A percentile compares a stretch with the other conserved stretches of the same genome.
These are phyloP conservation scores for Pristionchus pacificus DNA, from an alignment of 1,140 invertebrate genomes.

Conservation along the genomic window DNA sequence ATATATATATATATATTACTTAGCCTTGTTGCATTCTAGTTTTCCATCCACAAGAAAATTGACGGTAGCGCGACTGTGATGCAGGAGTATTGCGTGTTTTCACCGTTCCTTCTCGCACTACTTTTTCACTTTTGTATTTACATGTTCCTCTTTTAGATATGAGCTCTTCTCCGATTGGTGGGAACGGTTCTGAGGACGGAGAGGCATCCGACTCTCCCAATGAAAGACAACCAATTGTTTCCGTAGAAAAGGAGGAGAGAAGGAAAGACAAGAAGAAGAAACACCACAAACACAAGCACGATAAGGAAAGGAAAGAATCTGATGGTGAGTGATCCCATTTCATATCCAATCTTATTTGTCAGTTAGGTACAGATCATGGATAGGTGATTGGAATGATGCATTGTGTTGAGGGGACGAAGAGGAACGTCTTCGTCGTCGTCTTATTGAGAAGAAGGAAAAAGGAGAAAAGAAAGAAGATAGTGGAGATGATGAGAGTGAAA, in stretches of 20 bases:
- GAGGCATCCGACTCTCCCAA: background rate
- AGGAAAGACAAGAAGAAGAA: background rate
- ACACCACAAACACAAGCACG: background rate
- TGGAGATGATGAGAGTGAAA: background rate
- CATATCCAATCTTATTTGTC: background rate
- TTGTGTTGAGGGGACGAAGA: background rate
- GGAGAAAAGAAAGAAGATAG: background rate
- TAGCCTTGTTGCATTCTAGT: too few relatives aligned
- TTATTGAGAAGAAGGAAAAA: background rate
- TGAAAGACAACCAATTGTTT: background rate
- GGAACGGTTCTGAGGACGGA: background rate
- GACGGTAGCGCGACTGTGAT: too few relatives aligned
- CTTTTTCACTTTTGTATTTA: too few relatives aligned
- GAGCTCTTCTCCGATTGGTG: background rate
- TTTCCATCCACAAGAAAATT: too few relatives aligned
- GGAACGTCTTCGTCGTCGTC: background rate
- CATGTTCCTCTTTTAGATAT: too few relatives aligned
- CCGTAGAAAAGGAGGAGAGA: background rate
- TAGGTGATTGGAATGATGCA: too few relatives aligned
- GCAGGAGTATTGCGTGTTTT: too few relatives aligned
- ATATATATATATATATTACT: too few relatives aligned
- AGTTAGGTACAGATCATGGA: too few relatives aligned
- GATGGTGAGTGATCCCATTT: background rate
- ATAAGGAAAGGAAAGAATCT: background rate
- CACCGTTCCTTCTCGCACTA: too few relatives aligned